phyloP scores from a whole-genome alignment of 1,140 invertebrate genomes.

The Scaptomyza pallida region DNA sequence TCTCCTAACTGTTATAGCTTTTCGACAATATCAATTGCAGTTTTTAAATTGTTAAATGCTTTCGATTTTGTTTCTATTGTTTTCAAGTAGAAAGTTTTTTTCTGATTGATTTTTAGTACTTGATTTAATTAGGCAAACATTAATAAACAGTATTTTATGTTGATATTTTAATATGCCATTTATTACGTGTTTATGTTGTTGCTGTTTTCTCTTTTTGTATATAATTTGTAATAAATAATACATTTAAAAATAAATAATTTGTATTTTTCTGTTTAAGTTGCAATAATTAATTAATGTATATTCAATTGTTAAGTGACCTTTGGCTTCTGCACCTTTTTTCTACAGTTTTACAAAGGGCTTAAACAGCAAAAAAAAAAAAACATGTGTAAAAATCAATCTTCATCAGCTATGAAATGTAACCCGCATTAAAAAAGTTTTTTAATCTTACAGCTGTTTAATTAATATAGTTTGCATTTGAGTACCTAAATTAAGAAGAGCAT shows the following conservation, averaged over 20 bases:
- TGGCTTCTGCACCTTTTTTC: not conserved
- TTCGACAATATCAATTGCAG: slow-evolving; percentile 58
- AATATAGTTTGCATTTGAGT: slow-evolving; percentile 47
- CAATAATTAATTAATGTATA: not conserved
- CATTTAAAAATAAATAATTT: no score
- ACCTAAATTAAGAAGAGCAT: slow-evolving; percentile 20
- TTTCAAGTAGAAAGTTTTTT: slow-evolving; percentile 30
- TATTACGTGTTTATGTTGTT: not conserved
- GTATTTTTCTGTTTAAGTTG: not conserved
- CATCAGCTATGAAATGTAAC: not conserved
- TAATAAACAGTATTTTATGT: no score
- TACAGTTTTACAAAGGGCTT: not conserved
- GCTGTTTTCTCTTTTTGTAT: not conserved
- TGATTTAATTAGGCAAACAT: slow-evolving; percentile 1
- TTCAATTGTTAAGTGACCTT: slow-evolving; percentile 1
- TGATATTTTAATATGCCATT: not conserved
- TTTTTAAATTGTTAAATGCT: slow-evolving; percentile 59
- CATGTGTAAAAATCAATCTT: no score
- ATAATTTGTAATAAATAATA: not conserved
- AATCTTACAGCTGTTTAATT: slow-evolving; percentile 23
- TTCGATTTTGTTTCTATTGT: slow-evolving; percentile 32
- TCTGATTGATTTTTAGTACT: slow-evolving; percentile 16
- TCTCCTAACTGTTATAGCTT: no score
- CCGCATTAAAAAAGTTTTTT: not conserved
- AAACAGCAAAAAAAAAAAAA: not conserved